Base-by-base conservation (phyloP, 2,797 vertebrate genomes). In the Bovichtus diacanthus region DNA sequence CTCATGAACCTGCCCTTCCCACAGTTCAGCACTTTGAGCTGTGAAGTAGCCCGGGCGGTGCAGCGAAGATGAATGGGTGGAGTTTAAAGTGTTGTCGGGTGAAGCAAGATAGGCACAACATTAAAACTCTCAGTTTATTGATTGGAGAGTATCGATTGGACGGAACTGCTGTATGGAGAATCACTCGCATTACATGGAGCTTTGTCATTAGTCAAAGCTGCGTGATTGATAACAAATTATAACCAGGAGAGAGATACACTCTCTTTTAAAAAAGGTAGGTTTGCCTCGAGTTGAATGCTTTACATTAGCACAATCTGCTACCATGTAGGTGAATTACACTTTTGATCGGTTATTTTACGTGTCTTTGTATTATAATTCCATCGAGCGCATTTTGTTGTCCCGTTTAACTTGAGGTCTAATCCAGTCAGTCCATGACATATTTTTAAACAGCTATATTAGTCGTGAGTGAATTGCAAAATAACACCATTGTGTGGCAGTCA, bases 11-110 rank as follows among this genome's bases (percentile, higher is more conserved):
- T 78, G 70, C 63, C 72, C 76, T 68, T 54, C 70, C 79, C 63
- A 66, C 80, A 39, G 73, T 54, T 81, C 70, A 64, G 73, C 80
- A 76, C 66, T 66, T 43, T 11, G 55, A 82, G 81, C 62, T 75
- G 80, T 69, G 78, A 74, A 84, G 87, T 16, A 74, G 31, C 51
- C 59, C 19, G 11, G 82, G 54, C 27, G 0, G 70, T 71, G 74
- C 74, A 67, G 80, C 38, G 9, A 36, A 76, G 80, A 88, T 67
- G 83, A 85, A 92, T 85, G 92, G 93, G 93, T 86, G 93, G 91
- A 92, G 93, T 92, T 91, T 89, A 39, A 50, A 86, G 69, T 76
- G 75, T 81, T 60, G 79, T 77, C 47, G 44, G 77, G 69, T 74
- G 74, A 76, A 86, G 78, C 72, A 23, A 38, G 56, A 58, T 64